Evolutionary conservation across 2,888 invertebrate species (phyloP), one percentile per base, ranked within the genome.

Genomic region (Chrysina gloriosa): DNA sequence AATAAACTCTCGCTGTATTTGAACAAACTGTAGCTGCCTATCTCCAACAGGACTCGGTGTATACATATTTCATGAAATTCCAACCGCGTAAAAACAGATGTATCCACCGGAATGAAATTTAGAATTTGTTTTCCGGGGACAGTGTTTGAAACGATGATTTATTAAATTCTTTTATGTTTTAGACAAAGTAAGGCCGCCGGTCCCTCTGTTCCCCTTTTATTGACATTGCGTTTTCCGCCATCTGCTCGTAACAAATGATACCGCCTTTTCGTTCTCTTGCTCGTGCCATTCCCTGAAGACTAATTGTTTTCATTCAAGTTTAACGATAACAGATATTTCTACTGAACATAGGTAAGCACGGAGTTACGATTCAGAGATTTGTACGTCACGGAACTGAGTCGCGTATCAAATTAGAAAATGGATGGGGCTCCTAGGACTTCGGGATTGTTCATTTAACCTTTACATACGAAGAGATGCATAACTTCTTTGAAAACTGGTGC

Each of bases 131-230:
- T n/a, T n/a, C n/a, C n/a, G n/a, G n/a, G n/a, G n/a, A n/a, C n/a
- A n/a, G n/a, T n/a, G n/a, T n/a, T n/a, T 34, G 39, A 25, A 58
- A 58, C 39, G 39, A 39, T 58, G 58, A 58, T 58, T 58, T 58
- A 58, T 58, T 39, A 58, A 58, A 58, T 58, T 39, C 58, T 39
- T 25, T 58, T 58, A 39, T 58, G 42, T 58, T 25, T 39, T 14
- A 39, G 11, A 36, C 58, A 39, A 58, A 58, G 39, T 25, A 19
- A 14, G 58, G 31, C 19, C 16, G 52, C 19, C 7, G 6, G 7
- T 31, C n/a, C n/a, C 45, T 45, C 3, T 7, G 21, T 45, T 45
- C 21, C 45, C 45, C 19, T 45, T 21, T 45, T 45, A 45, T 21
- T 45, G 45, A 16, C 45, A 23, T 45, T 21, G 21, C 9, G 45